Evolutionary conservation across 1,140 invertebrate genomes (phyloP).

Genomic region (Chrysopa pallens): DNA sequence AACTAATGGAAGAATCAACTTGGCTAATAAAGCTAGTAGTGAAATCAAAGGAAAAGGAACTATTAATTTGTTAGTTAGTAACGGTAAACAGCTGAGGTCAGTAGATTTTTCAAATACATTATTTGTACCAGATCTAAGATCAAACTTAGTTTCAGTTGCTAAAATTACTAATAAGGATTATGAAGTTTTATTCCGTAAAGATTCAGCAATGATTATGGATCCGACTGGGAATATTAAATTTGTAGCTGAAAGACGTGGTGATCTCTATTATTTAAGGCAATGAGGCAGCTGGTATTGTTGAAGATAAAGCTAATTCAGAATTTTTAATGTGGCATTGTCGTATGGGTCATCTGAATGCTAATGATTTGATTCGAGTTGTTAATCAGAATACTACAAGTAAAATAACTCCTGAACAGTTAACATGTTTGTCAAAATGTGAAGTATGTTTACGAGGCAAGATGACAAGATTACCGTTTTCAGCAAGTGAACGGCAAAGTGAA

Average conservation of each 20-base stretch:
- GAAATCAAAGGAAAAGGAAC: too few species aligned
- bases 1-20: too few species aligned
- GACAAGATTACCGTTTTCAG: background rate
- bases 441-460: background rate
- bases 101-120: constrained; percentile 5
- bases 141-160: constrained; percentile 5
- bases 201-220: constrained; percentile 1
- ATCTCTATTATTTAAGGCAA: constrained; percentile 4
- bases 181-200: constrained; percentile 3
- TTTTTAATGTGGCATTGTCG: constrained; percentile 1
- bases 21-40: too few species aligned
- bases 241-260: background rate
- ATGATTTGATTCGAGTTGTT: background rate
- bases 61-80: too few species aligned
- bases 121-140: constrained; percentile 3
- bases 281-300: background rate
- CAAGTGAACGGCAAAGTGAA: constrained; percentile 2
- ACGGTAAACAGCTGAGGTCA: background rate
- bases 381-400: background rate
- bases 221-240: background rate
- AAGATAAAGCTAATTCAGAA: background rate
- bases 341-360: constrained; percentile 1
- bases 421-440: background rate
- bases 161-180: constrained; percentile 5
- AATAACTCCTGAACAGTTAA: background rate